These are phyloP conservation scores for Laothoe populi DNA, from an alignment of 2,888 invertebrate species.

Conservation along the genomic window DNA sequence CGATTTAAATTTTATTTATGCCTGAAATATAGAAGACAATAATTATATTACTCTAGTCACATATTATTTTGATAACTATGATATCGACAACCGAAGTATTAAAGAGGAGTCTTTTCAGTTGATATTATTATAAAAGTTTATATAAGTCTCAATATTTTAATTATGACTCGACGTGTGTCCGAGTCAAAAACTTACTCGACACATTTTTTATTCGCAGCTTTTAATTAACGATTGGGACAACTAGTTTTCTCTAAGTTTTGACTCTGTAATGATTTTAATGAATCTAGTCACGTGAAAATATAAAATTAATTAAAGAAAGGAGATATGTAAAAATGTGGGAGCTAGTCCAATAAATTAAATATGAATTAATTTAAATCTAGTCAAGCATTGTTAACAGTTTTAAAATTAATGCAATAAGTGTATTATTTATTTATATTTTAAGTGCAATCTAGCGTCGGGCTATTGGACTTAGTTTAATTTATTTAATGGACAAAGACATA, in stretches of 20 bases:
- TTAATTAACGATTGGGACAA: neutral
- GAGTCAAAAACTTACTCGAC: no score
- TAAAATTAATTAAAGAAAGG: neutral
- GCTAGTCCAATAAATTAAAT: neutral
- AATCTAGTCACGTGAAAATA: constrained; percentile 7
- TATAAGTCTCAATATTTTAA: no score
- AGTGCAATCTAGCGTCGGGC: constrained; percentile 11
- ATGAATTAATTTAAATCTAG: constrained; percentile 13
- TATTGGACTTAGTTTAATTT: no score
- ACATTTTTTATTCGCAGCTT: neutral
- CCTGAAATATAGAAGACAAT: no score
- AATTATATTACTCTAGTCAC: no score
- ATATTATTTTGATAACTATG: no score
- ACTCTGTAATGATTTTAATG: neutral
- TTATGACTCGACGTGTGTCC: no score
- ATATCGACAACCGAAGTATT: no score
- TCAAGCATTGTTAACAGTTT: constrained; percentile 6
- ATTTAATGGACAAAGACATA: no score
- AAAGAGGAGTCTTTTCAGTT: no score
- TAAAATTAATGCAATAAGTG: neutral
- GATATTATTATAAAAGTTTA: no score
- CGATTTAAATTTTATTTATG: no score
- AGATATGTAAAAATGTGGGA: neutral
- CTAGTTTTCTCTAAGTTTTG: neutral
- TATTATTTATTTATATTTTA: constrained; percentile 32